Evolutionary conservation across 2,113 vertebrate species (phyloP).

Genomic region (Microcebus lehilahytsara): DNA sequence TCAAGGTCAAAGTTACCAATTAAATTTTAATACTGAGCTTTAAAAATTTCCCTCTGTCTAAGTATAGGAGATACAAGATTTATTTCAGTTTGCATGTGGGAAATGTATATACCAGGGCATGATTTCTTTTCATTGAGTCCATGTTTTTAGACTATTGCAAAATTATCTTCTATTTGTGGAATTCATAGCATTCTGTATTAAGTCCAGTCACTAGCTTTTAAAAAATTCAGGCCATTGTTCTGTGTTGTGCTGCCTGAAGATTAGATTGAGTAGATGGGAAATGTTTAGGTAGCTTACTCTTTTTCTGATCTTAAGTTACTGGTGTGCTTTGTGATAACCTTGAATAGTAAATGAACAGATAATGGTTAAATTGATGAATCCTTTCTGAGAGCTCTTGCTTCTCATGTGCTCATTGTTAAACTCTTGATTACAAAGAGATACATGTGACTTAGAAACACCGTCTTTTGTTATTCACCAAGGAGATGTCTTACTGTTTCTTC

Average conservation of each 20-base stretch:
- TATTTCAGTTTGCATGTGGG: background rate
- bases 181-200: background rate
- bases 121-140: background rate
- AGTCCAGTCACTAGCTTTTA: background rate
- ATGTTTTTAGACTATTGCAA: background rate
- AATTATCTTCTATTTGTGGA: background rate
- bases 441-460: background rate
- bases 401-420: background rate
- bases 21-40: slow-evolving; percentile 64
- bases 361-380: background rate
- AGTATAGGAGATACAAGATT: background rate
- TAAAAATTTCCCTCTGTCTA: background rate
- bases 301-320: background rate
- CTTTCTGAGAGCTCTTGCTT: background rate
- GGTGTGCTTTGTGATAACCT: slow-evolving; percentile 25
- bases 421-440: slow-evolving; percentile 14
- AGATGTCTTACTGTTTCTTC: background rate
- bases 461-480: background rate
- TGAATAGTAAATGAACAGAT: slow-evolving; percentile 25
- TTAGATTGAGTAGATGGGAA: background rate
- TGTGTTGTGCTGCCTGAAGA: background rate
- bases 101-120: background rate
- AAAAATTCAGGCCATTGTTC: background rate
- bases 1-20: slow-evolving; percentile 68
- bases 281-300: background rate